Conservation (phyloP, 2,888 invertebrate species). For the Odontocerum albicorne region DNA sequence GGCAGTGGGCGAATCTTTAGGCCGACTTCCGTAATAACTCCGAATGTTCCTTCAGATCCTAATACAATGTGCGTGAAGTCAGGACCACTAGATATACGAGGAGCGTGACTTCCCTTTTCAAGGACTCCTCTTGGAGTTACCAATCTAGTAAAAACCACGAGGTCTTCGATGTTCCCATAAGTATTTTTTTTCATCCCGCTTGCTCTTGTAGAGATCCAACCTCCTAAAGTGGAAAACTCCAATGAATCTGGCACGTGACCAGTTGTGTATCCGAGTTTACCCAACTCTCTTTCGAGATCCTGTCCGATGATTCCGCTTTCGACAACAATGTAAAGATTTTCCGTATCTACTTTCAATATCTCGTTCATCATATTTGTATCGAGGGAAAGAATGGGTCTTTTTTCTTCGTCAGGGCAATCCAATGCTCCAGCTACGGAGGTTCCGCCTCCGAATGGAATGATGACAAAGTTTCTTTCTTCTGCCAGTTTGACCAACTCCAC, state of each 20-base stretch:
- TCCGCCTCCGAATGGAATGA: slow-evolving; percentile 95
- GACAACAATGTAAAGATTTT: slow-evolving; percentile 72
- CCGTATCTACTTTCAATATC: slow-evolving; percentile 89
- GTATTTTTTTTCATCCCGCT: slow-evolving; percentile 99
- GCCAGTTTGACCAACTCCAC: slow-evolving; percentile 78
- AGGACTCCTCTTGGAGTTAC: slow-evolving; percentile 83
- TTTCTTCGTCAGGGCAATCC: slow-evolving; percentile 78
- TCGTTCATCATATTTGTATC: slow-evolving; percentile 97
- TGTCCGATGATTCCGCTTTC: slow-evolving; percentile 92
- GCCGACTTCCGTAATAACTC: slow-evolving; percentile 92
- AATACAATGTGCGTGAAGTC: slow-evolving; percentile 83
- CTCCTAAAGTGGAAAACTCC: slow-evolving; percentile 95
- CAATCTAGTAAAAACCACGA: slow-evolving; percentile 86
- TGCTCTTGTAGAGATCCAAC: slow-evolving; percentile 96
- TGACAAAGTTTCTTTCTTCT: slow-evolving; percentile 69
- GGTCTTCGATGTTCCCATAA: slow-evolving; percentile 97
- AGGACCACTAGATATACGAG: slow-evolving; percentile 91
- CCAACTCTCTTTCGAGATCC: slow-evolving; percentile 85
- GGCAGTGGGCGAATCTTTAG: slow-evolving; percentile 89
- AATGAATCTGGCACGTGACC: slow-evolving; percentile 99
- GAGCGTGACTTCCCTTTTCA: slow-evolving; percentile 81
- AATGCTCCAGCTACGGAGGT: slow-evolving; percentile 90
- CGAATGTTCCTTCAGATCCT: slow-evolving; percentile 95
- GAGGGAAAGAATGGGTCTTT: slow-evolving; percentile 80
- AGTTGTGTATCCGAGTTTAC: slow-evolving; percentile 76